Evolutionary conservation across 2,797 vertebrate genomes (phyloP).

Genomic region (Atherinosoma microstoma): DNA sequence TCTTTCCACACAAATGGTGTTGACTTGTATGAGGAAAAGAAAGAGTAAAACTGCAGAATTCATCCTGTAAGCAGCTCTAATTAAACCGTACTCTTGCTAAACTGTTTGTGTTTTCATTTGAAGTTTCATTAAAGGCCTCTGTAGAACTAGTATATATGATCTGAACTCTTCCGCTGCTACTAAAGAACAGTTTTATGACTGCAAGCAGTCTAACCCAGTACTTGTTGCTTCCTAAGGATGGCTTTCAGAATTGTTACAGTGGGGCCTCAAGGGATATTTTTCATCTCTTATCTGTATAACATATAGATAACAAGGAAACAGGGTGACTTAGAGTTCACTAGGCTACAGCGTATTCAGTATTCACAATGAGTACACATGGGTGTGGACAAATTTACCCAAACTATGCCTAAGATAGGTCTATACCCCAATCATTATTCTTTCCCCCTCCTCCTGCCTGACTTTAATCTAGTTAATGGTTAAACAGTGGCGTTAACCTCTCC

Average conservation of each 20-base stretch:
- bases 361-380: slow-evolving; percentile 6
- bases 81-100: not conserved
- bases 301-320: slow-evolving; percentile 50
- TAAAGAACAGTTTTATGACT: not conserved
- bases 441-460: slow-evolving; percentile 45
- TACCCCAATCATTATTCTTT: slow-evolving; percentile 35
- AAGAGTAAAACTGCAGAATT: slow-evolving; percentile 41
- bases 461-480: slow-evolving; percentile 85
- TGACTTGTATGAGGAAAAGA: slow-evolving; percentile 25
- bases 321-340: slow-evolving; percentile 66
- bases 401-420: slow-evolving; percentile 3
- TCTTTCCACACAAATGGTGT: slow-evolving; percentile 52
- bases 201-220: slow-evolving; percentile 14
- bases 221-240: slow-evolving; percentile 14
- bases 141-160: not conserved
- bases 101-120: slow-evolving; percentile 1
- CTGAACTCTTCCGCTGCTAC: not conserved
- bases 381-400: slow-evolving; percentile 37
- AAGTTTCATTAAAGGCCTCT: not conserved
- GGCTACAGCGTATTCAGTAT: slow-evolving; percentile 25
- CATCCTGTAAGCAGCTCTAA: slow-evolving; percentile 10
- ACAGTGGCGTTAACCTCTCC: slow-evolving; percentile 73
- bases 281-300: slow-evolving; percentile 47
- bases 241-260: slow-evolving; percentile 34
- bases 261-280: slow-evolving; percentile 26